Conservation (phyloP, 2,888 invertebrate species). For the Yponomeuta cagnagella region DNA sequence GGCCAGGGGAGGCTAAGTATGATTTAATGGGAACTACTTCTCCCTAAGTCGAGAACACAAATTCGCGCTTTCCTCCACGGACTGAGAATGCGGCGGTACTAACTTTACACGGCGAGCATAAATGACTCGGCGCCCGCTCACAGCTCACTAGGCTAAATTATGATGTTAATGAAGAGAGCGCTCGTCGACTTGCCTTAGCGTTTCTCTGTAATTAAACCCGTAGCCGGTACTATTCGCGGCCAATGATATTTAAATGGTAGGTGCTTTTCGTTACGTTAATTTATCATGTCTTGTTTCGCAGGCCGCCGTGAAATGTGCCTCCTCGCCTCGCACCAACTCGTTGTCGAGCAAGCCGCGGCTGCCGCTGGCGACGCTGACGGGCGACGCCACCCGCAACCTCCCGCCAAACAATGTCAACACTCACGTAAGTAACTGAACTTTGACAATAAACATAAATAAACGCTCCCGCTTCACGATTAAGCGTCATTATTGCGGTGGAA, state of each 20-base stretch:
- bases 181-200: background rate
- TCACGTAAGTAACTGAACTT: slow-evolving; percentile 51
- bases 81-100: slow-evolving; percentile 28
- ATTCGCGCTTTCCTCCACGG: slow-evolving; percentile 32
- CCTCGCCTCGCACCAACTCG: slow-evolving; percentile 68
- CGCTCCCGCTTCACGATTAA: slow-evolving; percentile 3
- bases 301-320: slow-evolving; percentile 72
- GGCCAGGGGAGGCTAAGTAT: slow-evolving; percentile 32
- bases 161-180: slow-evolving; percentile 24
- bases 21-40: slow-evolving; percentile 39
- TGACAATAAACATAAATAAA: slow-evolving; percentile 9
- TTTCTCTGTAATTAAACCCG: slow-evolving; percentile 10
- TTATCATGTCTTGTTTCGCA: slow-evolving; percentile 26
- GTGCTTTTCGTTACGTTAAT: background rate
- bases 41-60: slow-evolving; percentile 36
- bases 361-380: slow-evolving; percentile 59
- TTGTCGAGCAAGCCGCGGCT: slow-evolving; percentile 67
- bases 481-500: slow-evolving; percentile 10
- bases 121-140: slow-evolving; percentile 29
- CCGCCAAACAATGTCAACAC: slow-evolving; percentile 70
- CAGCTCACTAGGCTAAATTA: slow-evolving; percentile 29
- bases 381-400: slow-evolving; percentile 61
- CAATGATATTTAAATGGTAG: background rate
- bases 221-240: background rate
- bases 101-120: slow-evolving; percentile 32